Evolutionary conservation across 2,113 vertebrate species (phyloP), one percentile per base, ranked within the genome.

Genomic region (Cyprinodon brontotheroides): DNA sequence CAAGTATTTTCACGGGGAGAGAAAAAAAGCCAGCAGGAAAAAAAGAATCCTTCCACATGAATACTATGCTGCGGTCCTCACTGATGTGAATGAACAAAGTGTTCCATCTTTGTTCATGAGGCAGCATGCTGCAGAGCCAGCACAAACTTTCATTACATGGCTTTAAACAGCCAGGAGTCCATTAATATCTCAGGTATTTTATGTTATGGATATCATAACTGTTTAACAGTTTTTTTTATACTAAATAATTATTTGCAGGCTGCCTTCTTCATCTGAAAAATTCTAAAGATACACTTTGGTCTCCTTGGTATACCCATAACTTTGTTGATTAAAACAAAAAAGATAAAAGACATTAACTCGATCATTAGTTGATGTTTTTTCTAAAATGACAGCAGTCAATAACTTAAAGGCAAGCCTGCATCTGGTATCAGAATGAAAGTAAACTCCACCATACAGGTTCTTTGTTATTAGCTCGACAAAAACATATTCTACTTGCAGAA

Each of bases 51-150:
- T 62, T 86, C 76, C 75, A 74, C 83, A 82, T 15, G n/a, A 61
- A 79, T 64, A 75, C 60, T 65, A 76, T 72, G 66, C 22, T 60
- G 71, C 53, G 59, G 72, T 68, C 70, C 17, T 43, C 69, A 14
- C 70, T 70, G 66, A 48, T 84, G 70, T 79, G 65, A 89, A 88
- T 80, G 75, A 72, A 83, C 73, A 29, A 6, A 3, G 14, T 67
- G 86, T 79, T 87, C 76, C 53, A 65, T 37, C 76, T 61, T 64
- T 76, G 74, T 78, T 67, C 2, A 3, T 38, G 69, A 61, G 20
- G 59, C 40, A 65, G 10, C 8, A 2, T 11, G 68, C 41, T 80
- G 67, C 61, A 36, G 12, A 22, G 0, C 48, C 37, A 72, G 9
- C 71, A 61, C 14, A 1, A 1, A 0, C 11, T 39, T 38, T 11